Conservation (phyloP, 1,140 invertebrate genomes). For the Drosophila kepulauana region DNA sequence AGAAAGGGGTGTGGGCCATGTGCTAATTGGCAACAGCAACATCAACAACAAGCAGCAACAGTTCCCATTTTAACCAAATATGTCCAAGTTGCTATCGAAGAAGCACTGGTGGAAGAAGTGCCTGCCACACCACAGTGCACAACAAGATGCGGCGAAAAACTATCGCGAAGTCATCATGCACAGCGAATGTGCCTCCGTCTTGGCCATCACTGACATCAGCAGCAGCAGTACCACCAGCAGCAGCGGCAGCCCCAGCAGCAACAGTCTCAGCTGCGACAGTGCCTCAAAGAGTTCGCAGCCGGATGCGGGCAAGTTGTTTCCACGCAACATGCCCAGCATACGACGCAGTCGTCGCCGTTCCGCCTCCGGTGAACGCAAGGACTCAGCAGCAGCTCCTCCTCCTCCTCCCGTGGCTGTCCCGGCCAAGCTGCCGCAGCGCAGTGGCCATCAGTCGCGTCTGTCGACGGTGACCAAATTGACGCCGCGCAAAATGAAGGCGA, state of each 20-base stretch:
- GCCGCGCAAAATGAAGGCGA: conserved; percentile 52
- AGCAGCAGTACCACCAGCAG: conserved; percentile 52
- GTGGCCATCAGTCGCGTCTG: conserved; percentile 48
- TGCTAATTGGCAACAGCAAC: conserved; percentile 43
- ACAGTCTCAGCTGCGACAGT: conserved; percentile 56
- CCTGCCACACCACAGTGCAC: conserved; percentile 54
- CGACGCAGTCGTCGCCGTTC: conserved; percentile 67
- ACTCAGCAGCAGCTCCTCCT: not conserved
- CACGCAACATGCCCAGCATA: conserved; percentile 83
- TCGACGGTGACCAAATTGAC: conserved; percentile 73
- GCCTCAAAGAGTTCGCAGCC: conserved; percentile 68
- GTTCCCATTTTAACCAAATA: conserved; percentile 31
- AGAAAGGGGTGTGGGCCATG: conserved; percentile 29
- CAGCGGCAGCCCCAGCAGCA: conserved; percentile 39
- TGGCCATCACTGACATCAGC: conserved; percentile 58
- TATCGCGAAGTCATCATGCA: conserved; percentile 65
- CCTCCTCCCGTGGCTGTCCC: conserved; percentile 4
- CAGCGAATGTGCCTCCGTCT: conserved; percentile 61
- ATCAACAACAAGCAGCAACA: conserved; percentile 19
- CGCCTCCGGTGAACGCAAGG: conserved; percentile 42
- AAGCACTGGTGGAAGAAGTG: conserved; percentile 79
- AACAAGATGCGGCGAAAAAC: conserved; percentile 57
- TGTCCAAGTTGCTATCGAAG: conserved; percentile 58
- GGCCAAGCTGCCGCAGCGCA: conserved; percentile 39
- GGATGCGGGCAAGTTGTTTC: conserved; percentile 74